Evolutionary conservation across 2,888 invertebrate species (phyloP).

Genomic region (Nowickia ferox): DNA sequence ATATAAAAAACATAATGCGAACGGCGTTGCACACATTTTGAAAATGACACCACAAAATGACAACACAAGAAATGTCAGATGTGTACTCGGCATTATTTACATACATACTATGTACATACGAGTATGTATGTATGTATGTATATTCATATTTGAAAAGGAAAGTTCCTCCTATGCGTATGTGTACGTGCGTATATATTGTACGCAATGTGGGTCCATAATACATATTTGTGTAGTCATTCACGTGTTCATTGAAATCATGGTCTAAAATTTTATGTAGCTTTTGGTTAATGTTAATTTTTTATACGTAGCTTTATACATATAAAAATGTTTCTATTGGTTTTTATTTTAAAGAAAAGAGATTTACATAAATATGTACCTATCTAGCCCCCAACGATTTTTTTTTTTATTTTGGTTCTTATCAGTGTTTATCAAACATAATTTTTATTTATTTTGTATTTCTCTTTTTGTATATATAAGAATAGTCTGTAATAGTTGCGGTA

Average conservation of each 20-base stretch:
- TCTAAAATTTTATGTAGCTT: too few relatives aligned
- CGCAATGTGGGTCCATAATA: too few relatives aligned
- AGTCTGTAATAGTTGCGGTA: background rate
- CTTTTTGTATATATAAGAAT: background rate
- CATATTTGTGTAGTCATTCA: too few relatives aligned
- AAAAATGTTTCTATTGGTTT: background rate
- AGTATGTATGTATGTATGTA: background rate
- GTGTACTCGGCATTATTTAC: too few relatives aligned
- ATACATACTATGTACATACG: too few relatives aligned
- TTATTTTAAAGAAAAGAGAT: too few relatives aligned
- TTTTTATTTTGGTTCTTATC: conserved; percentile 41
- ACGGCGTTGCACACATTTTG: too few relatives aligned
- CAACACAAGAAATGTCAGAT: too few relatives aligned
- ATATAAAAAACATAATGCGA: too few relatives aligned
- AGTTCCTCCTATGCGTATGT: background rate
- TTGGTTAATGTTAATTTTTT: background rate
- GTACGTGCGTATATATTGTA: background rate
- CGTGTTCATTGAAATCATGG: too few relatives aligned
- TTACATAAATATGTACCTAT: background rate
- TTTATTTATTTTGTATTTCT: background rate
- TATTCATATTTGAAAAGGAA: background rate
- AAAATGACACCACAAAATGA: too few relatives aligned
- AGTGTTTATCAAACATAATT: conserved; percentile 37
- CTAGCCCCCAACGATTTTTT: conserved; percentile 51
- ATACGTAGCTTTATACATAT: background rate